Conservation (phyloP, 2,797 vertebrate genomes). For the Phalloptychus januarius region DNA sequence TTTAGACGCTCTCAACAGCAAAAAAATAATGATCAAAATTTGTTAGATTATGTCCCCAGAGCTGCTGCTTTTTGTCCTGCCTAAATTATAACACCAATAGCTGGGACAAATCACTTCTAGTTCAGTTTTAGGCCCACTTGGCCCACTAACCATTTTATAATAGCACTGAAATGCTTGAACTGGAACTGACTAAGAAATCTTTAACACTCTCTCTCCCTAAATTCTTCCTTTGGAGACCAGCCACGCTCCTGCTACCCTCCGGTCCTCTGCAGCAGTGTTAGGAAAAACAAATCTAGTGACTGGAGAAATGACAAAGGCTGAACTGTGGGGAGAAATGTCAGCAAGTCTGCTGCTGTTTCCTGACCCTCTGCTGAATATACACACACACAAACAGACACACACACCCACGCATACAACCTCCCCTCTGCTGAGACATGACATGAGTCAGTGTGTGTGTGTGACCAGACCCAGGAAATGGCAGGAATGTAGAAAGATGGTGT, state of each 20-base stretch:
- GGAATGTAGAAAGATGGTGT: constrained; percentile 60
- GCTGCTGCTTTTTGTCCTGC: neutral
- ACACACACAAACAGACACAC: constrained; percentile 17
- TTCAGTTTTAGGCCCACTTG: constrained; percentile 53
- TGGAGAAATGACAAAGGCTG: constrained; percentile 35
- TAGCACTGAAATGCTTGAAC: constrained; percentile 50
- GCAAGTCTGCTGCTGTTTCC: constrained; percentile 40
- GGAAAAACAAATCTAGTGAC: constrained; percentile 63
- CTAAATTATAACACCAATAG: constrained; percentile 27
- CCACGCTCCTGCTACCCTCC: constrained; percentile 50
- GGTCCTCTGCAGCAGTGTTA: constrained; percentile 49
- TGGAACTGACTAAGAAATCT: constrained; percentile 53
- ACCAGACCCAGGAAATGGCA: constrained; percentile 58
- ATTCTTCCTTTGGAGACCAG: constrained; percentile 45
- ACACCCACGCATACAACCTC: constrained; percentile 12
- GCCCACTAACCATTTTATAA: constrained; percentile 54
- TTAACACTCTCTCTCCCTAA: constrained; percentile 28
- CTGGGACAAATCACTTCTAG: constrained; percentile 25
- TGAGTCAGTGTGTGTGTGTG: constrained; percentile 25
- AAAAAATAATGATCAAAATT: neutral
- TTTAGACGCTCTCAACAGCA: neutral
- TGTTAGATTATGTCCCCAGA: neutral
- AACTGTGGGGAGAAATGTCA: constrained; percentile 38
- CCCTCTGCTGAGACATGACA: constrained; percentile 24
- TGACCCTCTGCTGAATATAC: constrained; percentile 37